Base-by-base conservation (phyloP, 2,888 invertebrate genomes). In the Campoplex capitator region DNA sequence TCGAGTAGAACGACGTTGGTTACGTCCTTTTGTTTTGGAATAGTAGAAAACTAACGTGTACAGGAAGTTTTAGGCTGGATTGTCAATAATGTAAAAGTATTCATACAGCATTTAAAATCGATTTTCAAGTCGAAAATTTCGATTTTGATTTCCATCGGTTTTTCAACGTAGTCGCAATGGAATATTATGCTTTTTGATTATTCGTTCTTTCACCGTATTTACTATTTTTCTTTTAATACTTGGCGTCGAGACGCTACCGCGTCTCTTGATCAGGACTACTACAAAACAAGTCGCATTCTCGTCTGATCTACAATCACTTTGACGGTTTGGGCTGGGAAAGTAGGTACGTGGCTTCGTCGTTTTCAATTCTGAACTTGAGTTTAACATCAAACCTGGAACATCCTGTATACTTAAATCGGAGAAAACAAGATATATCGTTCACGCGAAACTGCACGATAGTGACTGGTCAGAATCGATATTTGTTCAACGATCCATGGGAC, bases 401-500 rank as follows among this genome's bases (percentile, higher is more conserved):
- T 32, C 32, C 32, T 70, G 28, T 45, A 71, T 62, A 62, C 13
- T 7, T 18, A 51, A 54, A 51, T 3, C 32, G 35, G 48, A 42
- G 81, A 45, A 83, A 65, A 48, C 45, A 79, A n/a, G 32, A 75
- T 84, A 81, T 78, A 78, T 77, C 54, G 74, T 54, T 54, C 65
- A 75, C 70, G 75, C 56, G 35, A 62, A 70, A 35, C 70, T 68
- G 42, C 56, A 82, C 82, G 74, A 80, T 80, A 80, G 83, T 79
- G 75, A 82, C 78, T 77, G 84, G 77, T 81, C 73, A 45, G 83
- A 76, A 87, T 87, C 87, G 87, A 87, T 87, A 87, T 87, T 85
- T 85, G 85, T 80, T 87, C 79, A 87, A 87, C 87, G 87, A 87
- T 85, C 84, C 85, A 80, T 85, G 79, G 62, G 54, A 85, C 84